Evolutionary conservation across 1,140 invertebrate genomes (phyloP).

Genomic region (Melitaea cinxia): DNA sequence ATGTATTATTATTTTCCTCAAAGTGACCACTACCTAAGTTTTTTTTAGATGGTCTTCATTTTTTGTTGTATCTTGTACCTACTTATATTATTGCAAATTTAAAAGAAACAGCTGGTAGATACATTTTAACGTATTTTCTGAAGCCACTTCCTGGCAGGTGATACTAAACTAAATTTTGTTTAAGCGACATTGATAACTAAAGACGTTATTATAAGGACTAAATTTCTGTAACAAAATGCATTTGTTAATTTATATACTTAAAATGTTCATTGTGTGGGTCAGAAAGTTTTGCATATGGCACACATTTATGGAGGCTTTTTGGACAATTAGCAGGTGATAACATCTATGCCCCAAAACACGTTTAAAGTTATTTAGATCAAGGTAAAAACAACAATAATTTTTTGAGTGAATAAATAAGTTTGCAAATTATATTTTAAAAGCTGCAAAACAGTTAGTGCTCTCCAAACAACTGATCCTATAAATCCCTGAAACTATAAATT

Average conservation of each 20-base stretch:
- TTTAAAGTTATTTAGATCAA: slow-evolving; percentile 13
- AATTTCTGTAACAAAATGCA: not conserved
- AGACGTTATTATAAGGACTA: slow-evolving; percentile 3
- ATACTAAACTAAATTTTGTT: not conserved
- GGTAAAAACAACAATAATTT: not conserved
- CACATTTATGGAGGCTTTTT: slow-evolving; percentile 20
- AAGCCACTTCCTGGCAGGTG: slow-evolving; percentile 23
- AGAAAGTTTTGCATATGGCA: slow-evolving; percentile 32
- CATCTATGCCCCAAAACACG: slow-evolving; percentile 8
- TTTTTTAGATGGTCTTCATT: not conserved
- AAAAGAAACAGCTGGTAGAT: slow-evolving; percentile 16
- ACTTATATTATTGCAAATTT: not conserved
- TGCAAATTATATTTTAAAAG: not conserved
- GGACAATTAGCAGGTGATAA: slow-evolving; percentile 24
- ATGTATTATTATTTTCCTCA: not conserved
- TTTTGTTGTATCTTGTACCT: not conserved
- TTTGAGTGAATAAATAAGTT: slow-evolving; percentile 1
- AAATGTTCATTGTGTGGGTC: slow-evolving; percentile 17
- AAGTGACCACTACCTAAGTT: not conserved
- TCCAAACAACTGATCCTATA: not conserved
- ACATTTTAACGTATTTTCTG: slow-evolving; percentile 14
- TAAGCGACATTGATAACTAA: slow-evolving; percentile 4
- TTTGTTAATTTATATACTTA: slow-evolving; percentile 6
- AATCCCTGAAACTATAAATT: not conserved
- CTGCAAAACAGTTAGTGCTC: not conserved